Evolutionary conservation across 1,140 invertebrate genomes (phyloP), one percentile per base, ranked within the genome.

Genomic region (Drosophila micromelanica): DNA sequence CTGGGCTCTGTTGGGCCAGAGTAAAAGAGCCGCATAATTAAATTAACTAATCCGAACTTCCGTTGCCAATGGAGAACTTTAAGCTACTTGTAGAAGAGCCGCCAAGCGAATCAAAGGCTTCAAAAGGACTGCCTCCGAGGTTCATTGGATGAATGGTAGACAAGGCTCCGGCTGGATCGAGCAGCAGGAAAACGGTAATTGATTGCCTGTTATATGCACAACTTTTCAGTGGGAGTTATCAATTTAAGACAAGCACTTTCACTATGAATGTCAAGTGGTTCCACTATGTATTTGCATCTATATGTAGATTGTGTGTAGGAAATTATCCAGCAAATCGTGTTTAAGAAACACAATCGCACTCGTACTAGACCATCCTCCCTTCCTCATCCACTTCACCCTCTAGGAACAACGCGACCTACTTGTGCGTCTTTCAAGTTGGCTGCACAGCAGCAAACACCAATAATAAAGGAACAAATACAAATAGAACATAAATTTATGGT

Each of bases 251-350:
- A 23, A 23, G 9, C 7, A 35, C 32, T 35, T 35, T 2, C 8
- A 9, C 32, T 1, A 9, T 35, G 32, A 35, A 35, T 35, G 32
- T 35, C 7, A 35, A 35, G 32, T 35, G 32, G 12, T 5, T 13
- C n/a, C 38, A 40, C 38, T 63, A 63, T 63, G 63, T 55, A 32
- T 37, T 38, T 56, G 32, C 43, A 37, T 54, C 42, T 35, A 61
- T 72, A 71, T 60, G 71, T 55, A 63, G 2, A 23, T 23, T 23
- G 63, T 63, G 61, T 54, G 61, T 48, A 38, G 64, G 60, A 64
- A 80, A 80, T 86, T 81, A 85, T 70, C 78, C 42, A 67, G 73
- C 59, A 75, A 87, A 74, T 87, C 65, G 73, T 73, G 59, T 78
- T 78, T 64, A 67, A 75, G 5, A 15, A 30, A 52, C 20, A 17